A percentile compares a stretch with the other conserved stretches of the same genome.
Evolutionary conservation across 2,888 invertebrate species (phyloP).

Genomic region (Cactoblastis cactorum): DNA sequence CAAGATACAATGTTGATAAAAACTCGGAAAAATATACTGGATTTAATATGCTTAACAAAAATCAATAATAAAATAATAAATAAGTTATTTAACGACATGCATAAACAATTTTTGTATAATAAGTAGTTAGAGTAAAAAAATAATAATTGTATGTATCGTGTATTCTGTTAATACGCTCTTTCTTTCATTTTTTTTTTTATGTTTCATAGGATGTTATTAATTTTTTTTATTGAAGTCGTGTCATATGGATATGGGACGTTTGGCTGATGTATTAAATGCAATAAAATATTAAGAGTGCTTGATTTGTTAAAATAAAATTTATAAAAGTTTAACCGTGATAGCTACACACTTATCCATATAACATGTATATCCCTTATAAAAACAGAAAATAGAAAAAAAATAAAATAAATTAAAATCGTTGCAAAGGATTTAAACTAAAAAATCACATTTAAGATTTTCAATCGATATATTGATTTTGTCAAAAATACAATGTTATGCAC

Average conservation of each 20-base stretch:
- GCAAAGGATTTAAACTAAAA: too few species aligned
- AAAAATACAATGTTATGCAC: too few species aligned
- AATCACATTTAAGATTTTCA: too few species aligned
- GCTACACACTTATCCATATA: constrained; percentile 7
- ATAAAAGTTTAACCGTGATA: not conserved
- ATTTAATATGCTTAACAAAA: constrained; percentile 35
- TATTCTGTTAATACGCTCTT: constrained; percentile 13
- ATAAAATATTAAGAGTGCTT: not conserved
- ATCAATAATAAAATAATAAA: constrained; percentile 35
- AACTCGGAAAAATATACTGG: constrained; percentile 8
- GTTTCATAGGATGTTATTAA: constrained; percentile 16
- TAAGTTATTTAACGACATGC: constrained; percentile 67
- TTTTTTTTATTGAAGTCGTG: constrained; percentile 2
- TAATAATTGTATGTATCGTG: constrained; percentile 11
- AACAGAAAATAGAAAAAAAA: not conserved
- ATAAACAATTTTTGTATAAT: constrained; percentile 66
- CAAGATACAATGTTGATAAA: not conserved
- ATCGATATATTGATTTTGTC: too few species aligned
- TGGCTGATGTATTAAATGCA: not conserved
- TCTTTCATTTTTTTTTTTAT: constrained; percentile 6
- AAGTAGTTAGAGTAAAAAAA: constrained; percentile 58
- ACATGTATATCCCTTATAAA: not conserved
- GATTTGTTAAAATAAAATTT: not conserved
- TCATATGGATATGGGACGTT: constrained; percentile 10
- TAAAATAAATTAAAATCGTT: too few species aligned